These are phyloP conservation scores for Donacobius atricapilla DNA, from an alignment of 2,113 vertebrate species.

Conservation along the genomic window DNA sequence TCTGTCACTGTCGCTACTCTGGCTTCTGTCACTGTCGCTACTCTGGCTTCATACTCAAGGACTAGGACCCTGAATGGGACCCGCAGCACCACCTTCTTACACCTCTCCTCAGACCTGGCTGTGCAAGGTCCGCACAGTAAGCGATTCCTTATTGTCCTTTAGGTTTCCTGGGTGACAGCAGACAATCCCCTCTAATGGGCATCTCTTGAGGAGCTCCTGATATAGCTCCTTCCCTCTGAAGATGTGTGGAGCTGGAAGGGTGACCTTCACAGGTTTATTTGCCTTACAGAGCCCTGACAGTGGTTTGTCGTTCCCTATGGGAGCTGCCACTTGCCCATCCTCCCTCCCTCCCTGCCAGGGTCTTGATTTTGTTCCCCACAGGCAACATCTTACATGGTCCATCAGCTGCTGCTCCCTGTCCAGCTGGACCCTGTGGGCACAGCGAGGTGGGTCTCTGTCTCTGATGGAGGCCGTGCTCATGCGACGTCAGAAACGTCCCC, in stretches of 20 bases:
- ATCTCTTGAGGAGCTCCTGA: background rate
- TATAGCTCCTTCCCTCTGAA: background rate
- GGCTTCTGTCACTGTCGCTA: background rate
- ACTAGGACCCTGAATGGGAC: background rate
- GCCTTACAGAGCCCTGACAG: background rate
- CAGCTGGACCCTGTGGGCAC: background rate
- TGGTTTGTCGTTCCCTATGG: background rate
- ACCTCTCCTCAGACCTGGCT: background rate
- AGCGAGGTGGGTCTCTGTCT: background rate
- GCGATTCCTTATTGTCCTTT: background rate
- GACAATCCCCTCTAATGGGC: background rate
- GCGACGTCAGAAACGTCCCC: fast-evolving
- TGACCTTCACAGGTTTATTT: background rate
- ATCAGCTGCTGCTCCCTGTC: background rate
- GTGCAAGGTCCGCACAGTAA: background rate
- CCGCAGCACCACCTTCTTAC: background rate
- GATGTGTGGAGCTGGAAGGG: background rate
- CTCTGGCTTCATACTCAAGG: background rate
- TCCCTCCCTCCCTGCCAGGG: background rate
- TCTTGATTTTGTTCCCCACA: background rate
- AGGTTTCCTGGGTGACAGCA: background rate
- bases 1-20: background rate
- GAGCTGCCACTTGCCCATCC: background rate
- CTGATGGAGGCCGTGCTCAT: fast-evolving
- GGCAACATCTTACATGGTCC: background rate